These are phyloP conservation scores for Isurus oxyrinchus DNA, from an alignment of 2,113 vertebrate species.

Conservation along the genomic window DNA sequence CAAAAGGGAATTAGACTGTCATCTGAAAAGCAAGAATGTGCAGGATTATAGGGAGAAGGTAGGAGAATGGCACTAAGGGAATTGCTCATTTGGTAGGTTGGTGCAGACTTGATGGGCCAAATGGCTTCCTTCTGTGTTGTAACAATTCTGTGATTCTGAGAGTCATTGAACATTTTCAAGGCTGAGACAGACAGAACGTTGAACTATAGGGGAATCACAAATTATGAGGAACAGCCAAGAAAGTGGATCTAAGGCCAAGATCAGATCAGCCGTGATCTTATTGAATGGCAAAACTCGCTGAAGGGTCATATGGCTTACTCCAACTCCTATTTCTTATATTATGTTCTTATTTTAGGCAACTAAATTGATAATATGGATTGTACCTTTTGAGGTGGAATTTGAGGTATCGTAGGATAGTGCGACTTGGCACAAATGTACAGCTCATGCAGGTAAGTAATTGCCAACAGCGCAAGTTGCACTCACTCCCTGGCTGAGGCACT, in stretches of 20 bases:
- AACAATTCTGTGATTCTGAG: too few species aligned
- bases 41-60: too few species aligned
- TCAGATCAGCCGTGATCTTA: background rate
- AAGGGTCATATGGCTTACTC: background rate
- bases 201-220: too few species aligned
- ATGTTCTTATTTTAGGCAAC: background rate
- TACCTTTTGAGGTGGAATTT: slow-evolving; percentile 94
- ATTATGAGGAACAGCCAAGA: too few species aligned
- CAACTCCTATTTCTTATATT: background rate
- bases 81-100: too few species aligned
- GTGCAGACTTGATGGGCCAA: too few species aligned
- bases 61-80: too few species aligned
- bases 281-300: background rate
- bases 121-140: too few species aligned
- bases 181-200: too few species aligned
- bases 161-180: too few species aligned
- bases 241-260: background rate
- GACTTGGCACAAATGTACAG: slow-evolving; percentile 78
- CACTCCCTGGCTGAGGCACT: slow-evolving; percentile 64
- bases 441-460: slow-evolving; percentile 83
- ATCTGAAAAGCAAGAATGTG: too few species aligned
- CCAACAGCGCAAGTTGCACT: slow-evolving; percentile 78
- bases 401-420: slow-evolving; percentile 82
- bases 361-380: slow-evolving; percentile 21
- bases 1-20: too few species aligned